Evolutionary conservation across 1,140 invertebrate genomes (phyloP).

Genomic region (Ceratina japonica): DNA sequence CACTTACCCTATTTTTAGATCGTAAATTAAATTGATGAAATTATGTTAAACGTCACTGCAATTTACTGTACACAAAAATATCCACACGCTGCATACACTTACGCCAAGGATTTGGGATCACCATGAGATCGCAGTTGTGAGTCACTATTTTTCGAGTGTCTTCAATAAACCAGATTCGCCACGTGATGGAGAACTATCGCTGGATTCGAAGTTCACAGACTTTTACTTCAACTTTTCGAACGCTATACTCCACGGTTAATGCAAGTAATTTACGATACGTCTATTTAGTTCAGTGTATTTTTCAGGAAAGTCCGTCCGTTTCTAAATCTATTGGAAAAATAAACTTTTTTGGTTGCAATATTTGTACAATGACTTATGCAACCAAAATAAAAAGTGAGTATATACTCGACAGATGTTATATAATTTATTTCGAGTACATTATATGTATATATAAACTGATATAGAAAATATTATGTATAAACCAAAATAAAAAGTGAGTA

Average conservation of each 20-base stretch:
- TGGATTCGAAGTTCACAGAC: background rate
- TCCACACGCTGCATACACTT: background rate
- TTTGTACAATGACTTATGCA: background rate
- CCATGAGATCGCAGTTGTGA: background rate
- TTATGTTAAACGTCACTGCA: background rate
- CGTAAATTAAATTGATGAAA: too few species aligned
- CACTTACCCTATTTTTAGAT: too few species aligned
- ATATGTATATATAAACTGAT: too few species aligned
- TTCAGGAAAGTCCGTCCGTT: background rate
- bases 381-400: too few species aligned
- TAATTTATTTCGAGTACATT: too few species aligned
- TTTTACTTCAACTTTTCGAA: background rate
- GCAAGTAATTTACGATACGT: too few species aligned
- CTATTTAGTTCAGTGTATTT: background rate
- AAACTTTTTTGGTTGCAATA: background rate
- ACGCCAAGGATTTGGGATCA: background rate
- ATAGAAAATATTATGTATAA: too few species aligned
- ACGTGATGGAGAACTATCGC: background rate
- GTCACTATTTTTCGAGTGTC: background rate
- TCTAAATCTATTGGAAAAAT: background rate
- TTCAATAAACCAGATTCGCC: background rate
- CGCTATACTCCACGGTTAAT: too few species aligned
- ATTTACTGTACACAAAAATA: conserved; percentile 14
- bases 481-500: too few species aligned
- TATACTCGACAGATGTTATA: too few species aligned